Evolutionary conservation across 2,888 invertebrate genomes (phyloP).

Genomic region (Lobophora halterata): DNA sequence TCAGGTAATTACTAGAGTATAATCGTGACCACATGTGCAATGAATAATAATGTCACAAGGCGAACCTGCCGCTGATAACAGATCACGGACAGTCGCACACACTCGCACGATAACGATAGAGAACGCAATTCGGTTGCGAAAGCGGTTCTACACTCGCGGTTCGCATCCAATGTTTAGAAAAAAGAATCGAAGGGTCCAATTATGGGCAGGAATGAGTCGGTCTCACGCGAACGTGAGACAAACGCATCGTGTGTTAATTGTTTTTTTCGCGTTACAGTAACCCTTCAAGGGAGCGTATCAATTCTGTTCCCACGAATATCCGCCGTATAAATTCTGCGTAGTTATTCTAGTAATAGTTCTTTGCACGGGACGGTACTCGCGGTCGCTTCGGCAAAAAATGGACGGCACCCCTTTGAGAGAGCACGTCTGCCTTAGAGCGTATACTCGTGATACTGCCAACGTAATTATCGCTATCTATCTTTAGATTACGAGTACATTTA

Average conservation of each 20-base stretch:
- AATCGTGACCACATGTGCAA: slow-evolving; percentile 43
- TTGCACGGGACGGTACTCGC: slow-evolving; percentile 35
- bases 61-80: slow-evolving; percentile 55
- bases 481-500: not conserved
- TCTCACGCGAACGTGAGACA: slow-evolving; percentile 42
- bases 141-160: slow-evolving; percentile 15
- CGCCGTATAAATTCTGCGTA: slow-evolving; percentile 37
- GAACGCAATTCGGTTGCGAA: slow-evolving; percentile 38
- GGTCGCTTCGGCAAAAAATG: slow-evolving; percentile 44
- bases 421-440: slow-evolving; percentile 52
- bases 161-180: slow-evolving; percentile 12
- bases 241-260: slow-evolving; percentile 23
- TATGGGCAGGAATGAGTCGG: slow-evolving; percentile 36
- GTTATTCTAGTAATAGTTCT: slow-evolving; percentile 35
- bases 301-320: slow-evolving; percentile 55
- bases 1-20: slow-evolving; percentile 37
- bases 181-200: slow-evolving; percentile 40
- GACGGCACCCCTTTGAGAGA: slow-evolving; percentile 50
- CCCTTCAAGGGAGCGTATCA: slow-evolving; percentile 37
- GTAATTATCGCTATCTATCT: slow-evolving; percentile 30
- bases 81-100: slow-evolving; percentile 48
- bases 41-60: slow-evolving; percentile 49
- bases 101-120: slow-evolving; percentile 30
- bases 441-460: slow-evolving; percentile 35
- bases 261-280: slow-evolving; percentile 42